Conservation (phyloP, 2,888 invertebrate genomes). For the Plutella xylostella region DNA sequence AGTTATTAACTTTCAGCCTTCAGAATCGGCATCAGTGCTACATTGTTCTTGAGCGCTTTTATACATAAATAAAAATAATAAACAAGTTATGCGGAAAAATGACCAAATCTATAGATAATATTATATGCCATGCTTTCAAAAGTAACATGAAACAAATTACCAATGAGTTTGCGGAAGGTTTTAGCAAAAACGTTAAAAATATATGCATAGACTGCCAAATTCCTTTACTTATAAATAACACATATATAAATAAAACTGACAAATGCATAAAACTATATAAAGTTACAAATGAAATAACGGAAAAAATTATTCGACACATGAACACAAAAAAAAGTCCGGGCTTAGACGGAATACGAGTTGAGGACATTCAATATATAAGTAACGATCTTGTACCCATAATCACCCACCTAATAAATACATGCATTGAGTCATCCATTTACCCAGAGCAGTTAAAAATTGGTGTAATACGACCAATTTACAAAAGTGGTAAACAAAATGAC, state of each 20-base stretch:
- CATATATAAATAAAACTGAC: slow-evolving; percentile 26
- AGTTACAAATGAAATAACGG: not conserved
- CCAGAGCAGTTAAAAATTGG: slow-evolving; percentile 11
- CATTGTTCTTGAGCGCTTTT: no score
- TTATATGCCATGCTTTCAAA: not conserved
- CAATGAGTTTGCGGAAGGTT: not conserved
- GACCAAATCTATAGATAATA: slow-evolving; percentile 6
- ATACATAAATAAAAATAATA: no score
- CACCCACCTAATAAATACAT: slow-evolving; percentile 10
- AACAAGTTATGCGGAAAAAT: slow-evolving; percentile 12
- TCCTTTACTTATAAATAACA: not conserved
- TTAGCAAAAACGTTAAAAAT: slow-evolving; percentile 1
- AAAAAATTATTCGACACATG: slow-evolving; percentile 3
- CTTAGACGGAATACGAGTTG: slow-evolving; percentile 7
- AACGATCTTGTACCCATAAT: slow-evolving; percentile 6
- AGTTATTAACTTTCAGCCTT: no score
- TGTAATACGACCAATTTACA: slow-evolving; percentile 12
- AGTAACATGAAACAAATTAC: not conserved
- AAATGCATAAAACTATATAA: slow-evolving; percentile 27
- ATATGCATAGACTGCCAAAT: not conserved
- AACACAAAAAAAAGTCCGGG: slow-evolving; percentile 12
- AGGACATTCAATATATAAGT: slow-evolving; percentile 12
- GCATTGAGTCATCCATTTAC: slow-evolving; percentile 5
- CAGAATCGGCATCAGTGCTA: no score
- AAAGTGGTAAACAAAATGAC: slow-evolving; percentile 8